These are phyloP conservation scores for Laspeyria flexula DNA, from an alignment of 2,888 invertebrate species.

Conservation along the genomic window DNA sequence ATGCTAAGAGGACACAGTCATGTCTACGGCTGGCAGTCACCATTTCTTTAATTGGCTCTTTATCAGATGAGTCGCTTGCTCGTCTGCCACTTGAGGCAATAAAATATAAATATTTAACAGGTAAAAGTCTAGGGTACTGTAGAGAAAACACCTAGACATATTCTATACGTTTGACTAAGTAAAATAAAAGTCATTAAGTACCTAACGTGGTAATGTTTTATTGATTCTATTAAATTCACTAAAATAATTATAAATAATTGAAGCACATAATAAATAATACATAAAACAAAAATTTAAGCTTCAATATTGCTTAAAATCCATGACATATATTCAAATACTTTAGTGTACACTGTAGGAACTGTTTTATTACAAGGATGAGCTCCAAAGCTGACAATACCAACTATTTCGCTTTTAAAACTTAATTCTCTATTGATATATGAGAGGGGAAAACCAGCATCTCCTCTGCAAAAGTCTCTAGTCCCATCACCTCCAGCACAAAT, in stretches of 20 bases:
- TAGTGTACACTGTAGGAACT: constrained; percentile 1
- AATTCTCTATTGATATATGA: not conserved
- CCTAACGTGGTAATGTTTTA: no score
- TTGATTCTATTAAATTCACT: no score
- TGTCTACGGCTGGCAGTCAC: no score
- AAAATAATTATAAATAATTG: not conserved
- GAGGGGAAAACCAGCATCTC: not conserved
- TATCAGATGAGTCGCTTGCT: no score
- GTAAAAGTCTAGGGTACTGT: no score
- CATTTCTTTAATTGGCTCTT: no score
- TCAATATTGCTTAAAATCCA: constrained; percentile 6
- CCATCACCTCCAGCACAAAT: constrained; percentile 4
- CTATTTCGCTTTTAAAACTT: not conserved
- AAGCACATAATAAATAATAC: not conserved
- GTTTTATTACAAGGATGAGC: not conserved
- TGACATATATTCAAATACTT: constrained; percentile 4
- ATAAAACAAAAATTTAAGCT: not conserved
- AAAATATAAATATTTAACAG: no score
- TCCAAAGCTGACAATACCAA: constrained; percentile 4
- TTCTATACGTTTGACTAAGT: no score
- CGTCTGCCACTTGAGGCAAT: no score
- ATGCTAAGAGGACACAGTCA: no score
- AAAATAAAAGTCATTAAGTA: no score
- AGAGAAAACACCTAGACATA: no score
- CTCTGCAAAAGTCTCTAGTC: not conserved